Evolutionary conservation across 2,797 vertebrate species (phyloP).

Genomic region (Caiman crocodilus): DNA sequence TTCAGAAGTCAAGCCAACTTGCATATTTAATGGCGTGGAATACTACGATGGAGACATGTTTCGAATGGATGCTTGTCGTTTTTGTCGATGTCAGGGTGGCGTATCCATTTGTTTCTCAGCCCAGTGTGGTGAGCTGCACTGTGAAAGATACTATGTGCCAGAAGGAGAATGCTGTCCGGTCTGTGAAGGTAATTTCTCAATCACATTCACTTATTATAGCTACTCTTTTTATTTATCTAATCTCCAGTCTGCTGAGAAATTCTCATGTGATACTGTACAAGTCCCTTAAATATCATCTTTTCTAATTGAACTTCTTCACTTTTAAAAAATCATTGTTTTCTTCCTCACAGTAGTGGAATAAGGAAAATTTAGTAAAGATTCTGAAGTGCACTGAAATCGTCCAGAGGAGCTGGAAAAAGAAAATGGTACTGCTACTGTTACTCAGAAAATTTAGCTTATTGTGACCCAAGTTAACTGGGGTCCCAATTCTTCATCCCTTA

Average conservation of each 20-base stretch:
- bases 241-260: neutral
- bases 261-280: neutral
- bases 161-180: constrained; percentile 92
- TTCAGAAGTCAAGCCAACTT: constrained; percentile 89
- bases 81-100: constrained; percentile 91
- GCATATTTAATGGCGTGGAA: constrained; percentile 88
- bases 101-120: constrained; percentile 92
- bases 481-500: neutral
- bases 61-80: constrained; percentile 90
- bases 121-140: constrained; percentile 89
- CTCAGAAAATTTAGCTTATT: neutral
- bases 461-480: neutral
- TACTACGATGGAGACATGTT: constrained; percentile 91
- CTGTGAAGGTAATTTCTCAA: constrained; percentile 86
- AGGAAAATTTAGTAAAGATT: neutral
- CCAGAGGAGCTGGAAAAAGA: neutral
- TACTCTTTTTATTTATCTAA: neutral
- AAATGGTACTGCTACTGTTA: neutral
- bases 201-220: neutral
- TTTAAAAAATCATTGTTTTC: neutral
- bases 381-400: neutral
- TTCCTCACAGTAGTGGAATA: neutral
- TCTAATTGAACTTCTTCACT: neutral
- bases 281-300: neutral
- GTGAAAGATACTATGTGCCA: constrained; percentile 89